Evolutionary conservation across 2,797 vertebrate species (phyloP).

Genomic region (Taenioides sp.): DNA sequence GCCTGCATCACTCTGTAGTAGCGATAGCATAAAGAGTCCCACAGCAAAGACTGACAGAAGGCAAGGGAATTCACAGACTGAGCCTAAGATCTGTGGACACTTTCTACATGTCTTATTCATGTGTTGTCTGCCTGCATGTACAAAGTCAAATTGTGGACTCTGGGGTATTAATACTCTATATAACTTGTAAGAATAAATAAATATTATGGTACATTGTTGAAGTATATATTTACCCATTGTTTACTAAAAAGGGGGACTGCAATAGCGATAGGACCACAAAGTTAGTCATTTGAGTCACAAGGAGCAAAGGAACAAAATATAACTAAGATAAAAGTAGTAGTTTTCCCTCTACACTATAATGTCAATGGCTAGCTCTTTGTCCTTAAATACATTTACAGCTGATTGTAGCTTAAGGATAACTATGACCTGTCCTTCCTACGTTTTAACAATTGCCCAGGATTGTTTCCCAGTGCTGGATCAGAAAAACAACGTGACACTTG

Average conservation of each 20-base stretch:
- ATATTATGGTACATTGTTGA: background rate
- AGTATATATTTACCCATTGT: background rate
- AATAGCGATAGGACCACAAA: background rate
- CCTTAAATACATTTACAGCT: background rate
- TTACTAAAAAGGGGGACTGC: background rate
- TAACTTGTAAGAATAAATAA: background rate
- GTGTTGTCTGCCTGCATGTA: background rate
- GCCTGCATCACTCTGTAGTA: slow-evolving; percentile 27
- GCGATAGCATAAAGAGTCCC: slow-evolving; percentile 29
- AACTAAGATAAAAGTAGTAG: background rate
- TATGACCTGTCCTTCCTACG: background rate
- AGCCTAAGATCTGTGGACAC: slow-evolving; percentile 14
- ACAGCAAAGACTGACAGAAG: slow-evolving; percentile 21
- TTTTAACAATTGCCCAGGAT: background rate
- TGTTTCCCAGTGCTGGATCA: slow-evolving; percentile 12
- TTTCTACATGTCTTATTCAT: background rate
- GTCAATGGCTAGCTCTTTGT: background rate
- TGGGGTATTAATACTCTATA: background rate
- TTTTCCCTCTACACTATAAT: background rate
- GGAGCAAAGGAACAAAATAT: background rate
- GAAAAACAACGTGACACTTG: slow-evolving; percentile 18
- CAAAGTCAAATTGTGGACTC: background rate
- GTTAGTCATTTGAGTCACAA: background rate
- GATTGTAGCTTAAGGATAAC: background rate
- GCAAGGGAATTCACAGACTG: slow-evolving; percentile 18